Conservation (phyloP, 2,797 vertebrate species). For the Pangasius djambal region DNA sequence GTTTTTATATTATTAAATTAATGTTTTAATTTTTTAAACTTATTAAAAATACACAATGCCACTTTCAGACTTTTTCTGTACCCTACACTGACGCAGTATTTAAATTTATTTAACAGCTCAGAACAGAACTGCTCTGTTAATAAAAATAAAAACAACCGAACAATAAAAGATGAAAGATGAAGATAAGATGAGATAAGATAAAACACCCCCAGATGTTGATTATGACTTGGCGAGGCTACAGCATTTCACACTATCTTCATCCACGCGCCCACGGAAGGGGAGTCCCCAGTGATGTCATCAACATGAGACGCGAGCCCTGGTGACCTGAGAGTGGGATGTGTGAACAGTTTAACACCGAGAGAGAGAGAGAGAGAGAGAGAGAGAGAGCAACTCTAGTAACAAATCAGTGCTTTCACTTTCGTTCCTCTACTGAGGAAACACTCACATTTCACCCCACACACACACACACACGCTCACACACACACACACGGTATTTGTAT, state of each 20-base stretch:
- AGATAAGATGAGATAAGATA: not conserved
- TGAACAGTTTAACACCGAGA: constrained; percentile 19
- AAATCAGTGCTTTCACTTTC: constrained; percentile 58
- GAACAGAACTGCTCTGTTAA: not conserved
- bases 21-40: not conserved
- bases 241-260: constrained; percentile 17
- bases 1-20: no score
- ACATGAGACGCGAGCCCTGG: constrained; percentile 18
- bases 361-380: constrained; percentile 14
- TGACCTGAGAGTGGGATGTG: constrained; percentile 55
- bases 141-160: not conserved
- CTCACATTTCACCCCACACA: not conserved
- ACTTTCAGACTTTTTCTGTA: not conserved
- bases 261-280: constrained; percentile 35
- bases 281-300: constrained; percentile 53
- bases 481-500: not conserved
- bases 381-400: constrained; percentile 2
- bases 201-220: constrained; percentile 5
- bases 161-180: not conserved
- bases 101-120: not conserved
- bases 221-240: not conserved
- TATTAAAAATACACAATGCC: not conserved
- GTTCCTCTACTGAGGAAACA: not conserved
- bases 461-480: not conserved
- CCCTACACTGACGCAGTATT: not conserved